Base-by-base conservation (phyloP, 2,888 invertebrate species). In the Phortica okadai region DNA sequence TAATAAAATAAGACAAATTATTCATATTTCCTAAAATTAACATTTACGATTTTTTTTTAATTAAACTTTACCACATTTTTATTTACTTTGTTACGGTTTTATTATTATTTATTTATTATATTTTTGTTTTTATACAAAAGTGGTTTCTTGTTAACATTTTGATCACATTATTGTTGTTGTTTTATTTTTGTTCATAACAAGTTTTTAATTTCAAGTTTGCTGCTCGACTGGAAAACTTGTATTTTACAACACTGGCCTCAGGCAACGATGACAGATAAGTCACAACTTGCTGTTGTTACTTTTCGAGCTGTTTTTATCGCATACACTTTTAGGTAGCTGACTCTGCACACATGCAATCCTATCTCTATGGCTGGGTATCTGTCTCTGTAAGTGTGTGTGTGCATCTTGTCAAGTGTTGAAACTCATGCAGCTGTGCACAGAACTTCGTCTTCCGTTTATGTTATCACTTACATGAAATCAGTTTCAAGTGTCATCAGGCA, bases 181-280 rank as follows among this genome's bases (percentile, higher is more conserved):
- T 21, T 59, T 21, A 16, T 59, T 59, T 59, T 16, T 59, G 16
- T 59, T 59, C 14, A 41, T 42, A 67, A 67, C 70, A 70, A 70
- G 7, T 54, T 72, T 25, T 25, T 62, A 66, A 66, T 14, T 66
- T 42, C 62, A 62, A 62, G 62, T 62, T 62, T 62, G 16, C 8
- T 25, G 25, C 25, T 21, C 50, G 16, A 10, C 25, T 62, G n/a
- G 25, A 10, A 42, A 7, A 72, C 33, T 54, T 25, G 54, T 33
- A 72, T 54, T 72, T 72, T 72, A 25, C 70, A 56, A 72, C 70
- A 72, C 70, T 72, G 70, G 70, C 70, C 45, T 50, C 64, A 67
- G 67, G 54, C 50, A 50, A 42, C 80, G 87, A 85, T 87, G 88
- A 78, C 84, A 87, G 88, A 84, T 87, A 89, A 84, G 82, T 80